Evolutionary conservation across 53 echinoderm and acorn worm genomes (phyloP), one percentile per base, ranked within the genome.

Genomic region (Pentamera pediparva): DNA sequence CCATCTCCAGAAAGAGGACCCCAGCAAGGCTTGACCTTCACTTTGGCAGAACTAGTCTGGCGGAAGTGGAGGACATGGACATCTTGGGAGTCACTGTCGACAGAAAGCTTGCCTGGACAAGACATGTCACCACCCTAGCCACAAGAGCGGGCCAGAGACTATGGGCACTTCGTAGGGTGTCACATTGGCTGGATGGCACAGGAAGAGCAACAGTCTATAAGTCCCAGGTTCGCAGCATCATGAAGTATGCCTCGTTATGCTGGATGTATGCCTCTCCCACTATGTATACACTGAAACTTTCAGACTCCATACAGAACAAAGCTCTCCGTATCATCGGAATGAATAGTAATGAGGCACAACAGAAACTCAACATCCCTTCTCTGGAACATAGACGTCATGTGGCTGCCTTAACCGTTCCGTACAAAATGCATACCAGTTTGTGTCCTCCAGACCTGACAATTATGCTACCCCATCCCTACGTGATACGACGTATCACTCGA

Each of bases 21-120:
- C 80, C 73, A 71, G 36, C 71, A 3, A 80, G 30, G 48, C 57
- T 27, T 13, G 72, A 72, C 19, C 70, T 80, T 19, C 32, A 65
- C 22, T 56, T 81, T 62, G 59, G 74, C 12, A 21, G 61, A 35
- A 22, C 32, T 48, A 75, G 54, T 18, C 49, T 74, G 61, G 35
- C 20, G 2, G 3, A 10, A 9, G 27, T 6, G 39, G 18, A 76
- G 2, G 34, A 83, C 32, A 30, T 75, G 27, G 37, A 62, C 6
- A 75, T 83, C 39, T 1, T 85, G 27, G 80, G 85, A 29, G 75
- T 85, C 49, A 80, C 85, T 22, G 22, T 85, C 64, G 79, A 85
- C 31, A 65, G n/a, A 1, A 85, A 75, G 34, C 75, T 74, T 32
- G 43, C 57, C 9, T 80, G 75, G 69, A 20, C 79, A 39, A 84